These are phyloP conservation scores for Alectura lathami DNA, from an alignment of 2,113 vertebrate genomes.

Conservation along the genomic window DNA sequence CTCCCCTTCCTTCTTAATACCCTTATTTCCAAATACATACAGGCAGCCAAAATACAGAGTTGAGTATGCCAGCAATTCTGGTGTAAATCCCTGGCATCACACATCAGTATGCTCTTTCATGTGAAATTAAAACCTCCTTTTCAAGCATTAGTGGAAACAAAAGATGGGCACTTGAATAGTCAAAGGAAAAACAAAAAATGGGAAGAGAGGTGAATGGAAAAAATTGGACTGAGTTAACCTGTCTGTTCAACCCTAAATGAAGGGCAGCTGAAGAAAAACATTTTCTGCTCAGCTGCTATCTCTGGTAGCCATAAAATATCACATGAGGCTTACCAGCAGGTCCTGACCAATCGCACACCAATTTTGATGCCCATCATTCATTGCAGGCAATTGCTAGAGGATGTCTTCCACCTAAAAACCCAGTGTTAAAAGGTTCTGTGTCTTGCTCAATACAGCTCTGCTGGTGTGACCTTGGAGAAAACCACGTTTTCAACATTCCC, in stretches of 20 bases:
- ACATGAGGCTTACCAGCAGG: not conserved
- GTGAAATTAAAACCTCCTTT: slow-evolving; percentile 36
- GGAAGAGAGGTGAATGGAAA: not conserved
- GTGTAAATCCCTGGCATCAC: slow-evolving; percentile 41
- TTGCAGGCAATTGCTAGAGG: not conserved
- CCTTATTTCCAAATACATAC: not conserved
- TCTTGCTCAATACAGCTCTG: not conserved
- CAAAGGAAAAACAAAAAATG: not conserved
- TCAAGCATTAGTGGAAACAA: slow-evolving; percentile 26
- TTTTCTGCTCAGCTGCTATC: not conserved
- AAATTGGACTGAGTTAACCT: not conserved
- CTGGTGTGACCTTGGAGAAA: not conserved
- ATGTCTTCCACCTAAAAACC: not conserved
- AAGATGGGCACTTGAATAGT: not conserved
- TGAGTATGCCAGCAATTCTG: slow-evolving; percentile 44
- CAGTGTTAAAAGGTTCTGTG: not conserved
- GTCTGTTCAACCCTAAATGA: not conserved
- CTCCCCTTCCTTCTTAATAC: not conserved
- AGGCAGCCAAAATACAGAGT: slow-evolving; percentile 2
- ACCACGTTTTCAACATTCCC: not conserved
- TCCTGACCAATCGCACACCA: not conserved
- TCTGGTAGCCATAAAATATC: not conserved
- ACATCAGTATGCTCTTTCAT: slow-evolving; percentile 47
- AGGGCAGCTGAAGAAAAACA: not conserved
- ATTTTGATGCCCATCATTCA: not conserved